Conservation (phyloP, 1,140 invertebrate species). For the Hypsibius dujardini region DNA sequence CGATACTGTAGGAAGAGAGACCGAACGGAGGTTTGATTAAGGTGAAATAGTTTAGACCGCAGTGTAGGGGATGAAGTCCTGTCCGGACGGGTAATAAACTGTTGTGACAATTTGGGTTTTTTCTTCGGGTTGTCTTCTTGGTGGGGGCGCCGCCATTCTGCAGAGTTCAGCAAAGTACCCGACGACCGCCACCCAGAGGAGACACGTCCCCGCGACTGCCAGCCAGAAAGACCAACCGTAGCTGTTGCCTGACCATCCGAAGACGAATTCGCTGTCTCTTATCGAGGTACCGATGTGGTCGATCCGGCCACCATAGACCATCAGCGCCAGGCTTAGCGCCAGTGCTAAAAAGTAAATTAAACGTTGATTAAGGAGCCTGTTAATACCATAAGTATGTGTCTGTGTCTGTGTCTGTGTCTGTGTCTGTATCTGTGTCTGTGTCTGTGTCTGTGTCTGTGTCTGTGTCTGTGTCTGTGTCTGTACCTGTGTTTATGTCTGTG, state of each 20-base stretch:
- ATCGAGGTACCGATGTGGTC: neutral
- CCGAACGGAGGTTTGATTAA: no score
- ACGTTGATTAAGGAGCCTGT: neutral
- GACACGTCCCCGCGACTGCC: neutral
- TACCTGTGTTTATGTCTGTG: no score
- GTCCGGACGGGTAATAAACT: slow-evolving; percentile 9
- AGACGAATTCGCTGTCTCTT: neutral
- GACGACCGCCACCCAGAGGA: neutral
- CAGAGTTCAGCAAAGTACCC: neutral
- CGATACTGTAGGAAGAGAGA: no score
- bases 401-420: no score
- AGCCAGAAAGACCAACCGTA: slow-evolving; percentile 12
- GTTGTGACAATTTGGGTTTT: neutral
- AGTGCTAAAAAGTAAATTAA: no score
- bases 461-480: no score
- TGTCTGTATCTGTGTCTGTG: no score
- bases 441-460: no score
- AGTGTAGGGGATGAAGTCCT: slow-evolving; percentile 8
- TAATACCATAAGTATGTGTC: no score
- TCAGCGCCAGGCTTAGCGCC: neutral
- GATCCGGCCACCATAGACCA: neutral
- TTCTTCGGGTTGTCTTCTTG: neutral
- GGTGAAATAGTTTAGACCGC: neutral
- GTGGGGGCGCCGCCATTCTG: neutral
- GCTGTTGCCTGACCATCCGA: no score